Conservation (phyloP, 1,140 invertebrate genomes). For the Calliopsis andreniformis region DNA sequence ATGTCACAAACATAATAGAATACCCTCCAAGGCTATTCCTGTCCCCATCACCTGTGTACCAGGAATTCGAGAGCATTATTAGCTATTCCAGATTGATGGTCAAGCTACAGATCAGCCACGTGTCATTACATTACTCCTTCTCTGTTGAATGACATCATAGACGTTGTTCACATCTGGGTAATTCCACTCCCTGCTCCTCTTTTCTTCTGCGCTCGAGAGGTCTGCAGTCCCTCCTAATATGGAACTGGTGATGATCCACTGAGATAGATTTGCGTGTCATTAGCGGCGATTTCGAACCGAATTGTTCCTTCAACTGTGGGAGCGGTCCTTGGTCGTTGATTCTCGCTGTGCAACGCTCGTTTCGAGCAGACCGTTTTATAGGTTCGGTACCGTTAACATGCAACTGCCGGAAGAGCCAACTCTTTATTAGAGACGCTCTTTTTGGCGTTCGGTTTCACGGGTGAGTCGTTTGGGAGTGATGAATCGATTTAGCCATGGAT, state of each 20-base stretch:
- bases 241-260: slow-evolving; percentile 59
- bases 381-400: slow-evolving; percentile 22
- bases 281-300: slow-evolving; percentile 59
- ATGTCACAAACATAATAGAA: not conserved
- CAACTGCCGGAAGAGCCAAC: not conserved
- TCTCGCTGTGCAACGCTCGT: not conserved
- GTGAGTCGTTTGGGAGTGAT: not conserved
- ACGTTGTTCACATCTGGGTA: slow-evolving; percentile 42
- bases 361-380: slow-evolving; percentile 3
- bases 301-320: slow-evolving; percentile 54
- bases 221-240: slow-evolving; percentile 56
- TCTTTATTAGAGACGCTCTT: slow-evolving; percentile 11
- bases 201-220: not conserved
- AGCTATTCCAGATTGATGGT: slow-evolving; percentile 53
- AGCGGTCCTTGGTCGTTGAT: slow-evolving; percentile 5
- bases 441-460: not conserved
- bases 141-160: slow-evolving; percentile 61
- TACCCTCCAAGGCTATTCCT: not conserved
- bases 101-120: slow-evolving; percentile 26
- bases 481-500: not conserved
- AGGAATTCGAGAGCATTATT: slow-evolving; percentile 27
- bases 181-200: slow-evolving; percentile 29
- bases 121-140: slow-evolving; percentile 58
- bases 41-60: slow-evolving; percentile 14
- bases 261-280: slow-evolving; percentile 66